Percentiles rank a stretch among this genome's conserved stretches.
These are phyloP conservation scores for Athalia circularis DNA, from an alignment of 2,888 invertebrate species.

Conservation along the genomic window DNA sequence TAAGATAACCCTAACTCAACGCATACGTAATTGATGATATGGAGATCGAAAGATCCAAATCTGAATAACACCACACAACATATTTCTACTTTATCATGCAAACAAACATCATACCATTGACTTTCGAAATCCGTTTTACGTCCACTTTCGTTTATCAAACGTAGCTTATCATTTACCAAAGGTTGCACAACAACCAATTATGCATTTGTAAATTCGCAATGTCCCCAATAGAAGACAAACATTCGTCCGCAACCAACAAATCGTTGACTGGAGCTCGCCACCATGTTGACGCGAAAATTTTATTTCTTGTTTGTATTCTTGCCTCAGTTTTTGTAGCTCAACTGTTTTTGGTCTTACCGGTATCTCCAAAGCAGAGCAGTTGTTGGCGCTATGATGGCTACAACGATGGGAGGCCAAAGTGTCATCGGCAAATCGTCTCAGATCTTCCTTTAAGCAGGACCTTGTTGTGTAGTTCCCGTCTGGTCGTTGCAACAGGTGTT, in stretches of 20 bases:
- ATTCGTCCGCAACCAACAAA: neutral
- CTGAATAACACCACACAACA: neutral
- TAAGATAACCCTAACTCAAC: slow-evolving; percentile 26
- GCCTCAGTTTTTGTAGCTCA: no score
- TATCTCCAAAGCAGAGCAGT: neutral
- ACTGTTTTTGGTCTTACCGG: no score
- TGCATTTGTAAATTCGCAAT: slow-evolving; percentile 6
- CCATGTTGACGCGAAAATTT: no score
- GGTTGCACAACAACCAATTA: slow-evolving; percentile 11
- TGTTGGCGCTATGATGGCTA: slow-evolving; percentile 48
- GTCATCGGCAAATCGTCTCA: neutral
- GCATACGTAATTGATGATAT: neutral
- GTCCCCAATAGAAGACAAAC: neutral
- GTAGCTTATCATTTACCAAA: neutral
- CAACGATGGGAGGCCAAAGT: slow-evolving; percentile 7
- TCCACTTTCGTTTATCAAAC: neutral
- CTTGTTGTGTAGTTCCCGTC: slow-evolving; percentile 47
- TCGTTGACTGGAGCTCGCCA: neutral
- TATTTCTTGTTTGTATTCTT: neutral
- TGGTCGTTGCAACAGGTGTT: slow-evolving; percentile 52
- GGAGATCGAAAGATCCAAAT: neutral
- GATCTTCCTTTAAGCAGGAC: neutral
- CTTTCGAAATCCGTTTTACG: slow-evolving; percentile 28
- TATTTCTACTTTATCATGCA: neutral
- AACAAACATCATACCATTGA: slow-evolving; percentile 22